Base-by-base conservation (phyloP, 2,888 invertebrate genomes). In the Xanthia icteritia region DNA sequence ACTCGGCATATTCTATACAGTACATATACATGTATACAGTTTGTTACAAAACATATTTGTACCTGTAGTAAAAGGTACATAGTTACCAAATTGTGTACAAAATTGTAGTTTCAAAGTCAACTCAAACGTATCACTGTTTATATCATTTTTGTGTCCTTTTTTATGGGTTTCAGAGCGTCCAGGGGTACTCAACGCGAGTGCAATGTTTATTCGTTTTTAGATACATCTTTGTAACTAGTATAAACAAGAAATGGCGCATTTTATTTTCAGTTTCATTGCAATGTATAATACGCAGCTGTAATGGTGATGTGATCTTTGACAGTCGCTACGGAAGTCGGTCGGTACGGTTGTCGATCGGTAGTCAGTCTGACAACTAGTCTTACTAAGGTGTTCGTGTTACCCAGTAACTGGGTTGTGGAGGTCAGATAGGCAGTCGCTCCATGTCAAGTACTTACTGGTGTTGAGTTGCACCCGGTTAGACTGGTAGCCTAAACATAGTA, bases 1-100 rank as follows among this genome's bases (percentile, higher is more conserved):
- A 58, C 64, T 82, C 48, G 42, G 63, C 36, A 79, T 81, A 58
- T 79, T 75, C 42, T 67, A 31, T 36, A 75, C 56, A 73, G n/a
- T n/a, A n/a, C n/a, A n/a, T n/a, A n/a, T n/a, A n/a, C n/a, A n/a
- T n/a, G n/a, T n/a, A 63, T 51, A 64, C n/a, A 5, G 51, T 27
- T 64, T 31, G 31, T 60, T 31, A n/a, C 9, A 2, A 56, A 78
- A 42, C 20, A 54, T 51, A n/a, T 31, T 27, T 68, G 27, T 58
- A n/a, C 5, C n/a, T 36, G 6, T 60, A 48, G 27, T 11, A 42
- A 39, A 54, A 13, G 20, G 23, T 23, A 31, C 2, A 23, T 9
- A 27, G 2, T 17, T 39, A 31, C 23, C 39, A 42, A 68, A 15
- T 20, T 36, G n/a, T 36, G 39, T 39, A 39, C 39, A 39, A 4